Percentiles rank a stretch among this genome's conserved stretches.
phyloP scores from a whole-genome alignment of 2,113 vertebrate species.

The Mus musculus region GRCm39 chr13:30708501-30709000 shows the following conservation, averaged over 20 bases:
- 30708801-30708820: not conserved
- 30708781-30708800: not conserved
- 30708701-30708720: not conserved
- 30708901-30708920: not conserved
- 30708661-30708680: not conserved
- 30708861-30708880: not conserved
- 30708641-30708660: not conserved
- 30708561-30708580: not conserved
- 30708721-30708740: not conserved
- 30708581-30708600: not conserved
- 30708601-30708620: not conserved
- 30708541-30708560: not conserved
- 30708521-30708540: not conserved
- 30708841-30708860: not conserved
- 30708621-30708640: not conserved
- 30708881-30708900: not conserved
- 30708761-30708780: not conserved
- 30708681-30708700: not conserved
- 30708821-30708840: not conserved
- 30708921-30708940: not conserved
- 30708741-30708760: not conserved
- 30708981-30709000: not conserved
- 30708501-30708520: not conserved
- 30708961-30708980: not conserved
- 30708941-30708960: not conserved